phyloP scores from a whole-genome alignment of 2,888 invertebrate genomes.

The Xanthia togata region DNA sequence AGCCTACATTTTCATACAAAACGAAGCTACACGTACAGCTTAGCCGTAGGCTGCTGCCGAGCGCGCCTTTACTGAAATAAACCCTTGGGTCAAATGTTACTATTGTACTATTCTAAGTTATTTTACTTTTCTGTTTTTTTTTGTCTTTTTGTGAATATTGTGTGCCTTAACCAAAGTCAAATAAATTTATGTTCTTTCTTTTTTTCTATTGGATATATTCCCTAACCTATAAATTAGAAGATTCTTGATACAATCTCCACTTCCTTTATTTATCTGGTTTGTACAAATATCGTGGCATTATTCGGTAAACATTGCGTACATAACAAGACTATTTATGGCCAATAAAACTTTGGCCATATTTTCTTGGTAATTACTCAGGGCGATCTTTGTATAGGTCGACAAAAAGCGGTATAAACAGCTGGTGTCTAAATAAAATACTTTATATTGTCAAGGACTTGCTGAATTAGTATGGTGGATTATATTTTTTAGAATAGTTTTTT shows the following conservation, averaged over 20 bases:
- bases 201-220: background rate
- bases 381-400: constrained; percentile 14
- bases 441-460: background rate
- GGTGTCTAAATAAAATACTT: constrained; percentile 5
- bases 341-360: constrained; percentile 56
- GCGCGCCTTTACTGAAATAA: background rate
- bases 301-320: constrained; percentile 47
- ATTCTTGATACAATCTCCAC: constrained; percentile 35
- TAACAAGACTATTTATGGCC: constrained; percentile 54
- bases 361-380: constrained; percentile 39
- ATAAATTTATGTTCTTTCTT: no score
- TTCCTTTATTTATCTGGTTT: constrained; percentile 46
- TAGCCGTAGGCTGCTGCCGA: background rate
- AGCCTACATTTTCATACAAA: background rate
- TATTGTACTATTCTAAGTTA: background rate
- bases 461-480: no score
- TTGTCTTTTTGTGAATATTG: no score
- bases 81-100: background rate
- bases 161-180: no score
- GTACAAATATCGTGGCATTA: constrained; percentile 30
- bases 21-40: background rate
- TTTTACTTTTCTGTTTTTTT: no score
- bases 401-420: constrained; percentile 11
- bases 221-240: constrained; percentile 31
- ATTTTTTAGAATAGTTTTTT: background rate